A percentile compares a stretch with the other conserved stretches of the same genome.
Evolutionary conservation across 2,113 vertebrate genomes (phyloP).

Genomic region (Alethe castanea): DNA sequence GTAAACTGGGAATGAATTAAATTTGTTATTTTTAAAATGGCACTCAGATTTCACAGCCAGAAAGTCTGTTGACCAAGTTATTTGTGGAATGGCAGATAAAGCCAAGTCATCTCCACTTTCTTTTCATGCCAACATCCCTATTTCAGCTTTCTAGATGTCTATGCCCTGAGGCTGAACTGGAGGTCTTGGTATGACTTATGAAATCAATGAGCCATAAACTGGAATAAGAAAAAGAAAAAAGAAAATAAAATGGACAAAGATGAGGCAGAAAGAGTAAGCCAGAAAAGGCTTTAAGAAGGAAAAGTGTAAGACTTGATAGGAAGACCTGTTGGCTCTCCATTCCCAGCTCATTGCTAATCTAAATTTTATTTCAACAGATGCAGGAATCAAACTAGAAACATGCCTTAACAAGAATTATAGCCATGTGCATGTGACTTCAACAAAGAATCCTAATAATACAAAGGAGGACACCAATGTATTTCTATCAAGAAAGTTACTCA

Average conservation of each 20-base stretch:
- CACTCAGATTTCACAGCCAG: background rate
- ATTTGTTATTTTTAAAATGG: background rate
- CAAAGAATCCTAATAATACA: background rate
- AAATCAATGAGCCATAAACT: slow-evolving; percentile 12
- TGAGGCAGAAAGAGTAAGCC: background rate
- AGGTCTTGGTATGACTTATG: background rate
- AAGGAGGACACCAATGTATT: background rate
- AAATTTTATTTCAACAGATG: background rate
- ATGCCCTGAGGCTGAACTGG: background rate
- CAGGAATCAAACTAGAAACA: background rate
- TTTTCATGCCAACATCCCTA: background rate
- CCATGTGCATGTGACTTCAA: background rate
- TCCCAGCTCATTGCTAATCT: background rate
- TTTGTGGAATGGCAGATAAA: background rate
- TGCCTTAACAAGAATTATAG: background rate
- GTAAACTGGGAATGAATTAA: background rate
- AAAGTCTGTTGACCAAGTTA: background rate
- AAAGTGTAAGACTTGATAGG: background rate
- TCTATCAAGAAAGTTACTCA: background rate
- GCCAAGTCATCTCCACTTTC: background rate
- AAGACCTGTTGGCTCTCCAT: background rate
- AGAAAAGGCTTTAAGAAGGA: background rate
- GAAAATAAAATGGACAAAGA: background rate
- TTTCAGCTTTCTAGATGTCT: slow-evolving; percentile 3
- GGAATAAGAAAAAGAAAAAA: background rate